Evolutionary conservation across 64 coral and sea anemone genomes (phyloP), one percentile per base, ranked within the genome.

Genomic region (Pocillopora verrucosa): DNA sequence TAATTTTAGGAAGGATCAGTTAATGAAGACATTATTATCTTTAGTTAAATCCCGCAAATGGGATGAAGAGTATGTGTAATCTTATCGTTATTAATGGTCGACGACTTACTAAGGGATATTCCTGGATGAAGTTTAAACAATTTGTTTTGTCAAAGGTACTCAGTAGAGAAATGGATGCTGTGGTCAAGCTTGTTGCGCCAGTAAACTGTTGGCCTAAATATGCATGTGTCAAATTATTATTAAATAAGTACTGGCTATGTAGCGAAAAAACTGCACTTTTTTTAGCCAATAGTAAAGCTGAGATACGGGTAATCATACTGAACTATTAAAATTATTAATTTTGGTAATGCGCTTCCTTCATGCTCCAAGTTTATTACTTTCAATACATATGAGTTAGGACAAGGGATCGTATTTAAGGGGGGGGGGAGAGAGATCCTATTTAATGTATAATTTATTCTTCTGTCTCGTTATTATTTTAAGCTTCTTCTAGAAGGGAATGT

Each of bases 371-470:
- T 70, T 11, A 0, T 10, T 5, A 9, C 67, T 4, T 70, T 25
- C 10, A 5, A 11, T 10, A 70, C 11, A 70, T 25, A 24, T 11
- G 67, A n/a, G 25, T 11, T 11, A 11, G 11, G 67, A 26, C 6
- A 1, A 70, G 22, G 67, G 67, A 10, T 70, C n/a, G 41, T 70
- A 70, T 70, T 70, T 70, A 70, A 70, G 67, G 20, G 67, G 17
- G 65, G 19, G 24, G 11, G 25, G 1, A 67, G 7, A 67, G 12
- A 56, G 36, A 69, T 45, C 16, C 65, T 85, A 85, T 85, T 85
- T 85, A 85, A 85, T 57, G 72, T 58, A 20, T 85, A 85, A 85
- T 68, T 85, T 85, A 58, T 85, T 84, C 64, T 22, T 19, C 61
- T 57, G 64, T 17, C 34, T 38, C 14, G 22, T 10, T 0, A 56